These are phyloP conservation scores for Ectropis grisescens DNA, from an alignment of 1,140 invertebrate species.

Conservation along the genomic window DNA sequence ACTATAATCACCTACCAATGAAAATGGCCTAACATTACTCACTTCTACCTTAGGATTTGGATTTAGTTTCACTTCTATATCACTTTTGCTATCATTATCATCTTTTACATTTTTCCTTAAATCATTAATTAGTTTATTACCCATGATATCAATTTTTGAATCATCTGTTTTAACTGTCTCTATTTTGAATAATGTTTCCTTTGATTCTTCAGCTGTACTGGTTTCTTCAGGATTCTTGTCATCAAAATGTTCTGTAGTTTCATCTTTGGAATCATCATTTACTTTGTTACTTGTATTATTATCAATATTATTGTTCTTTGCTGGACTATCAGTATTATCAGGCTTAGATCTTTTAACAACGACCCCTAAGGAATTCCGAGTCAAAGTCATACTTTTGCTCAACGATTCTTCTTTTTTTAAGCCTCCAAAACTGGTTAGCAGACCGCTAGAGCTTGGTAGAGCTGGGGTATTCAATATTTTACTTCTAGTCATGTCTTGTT, in stretches of 20 bases:
- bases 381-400: constrained; percentile 40
- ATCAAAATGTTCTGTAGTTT: no score
- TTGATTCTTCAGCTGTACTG: no score
- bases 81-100: constrained; percentile 3
- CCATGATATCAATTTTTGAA: no score
- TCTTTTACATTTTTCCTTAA: constrained; percentile 7
- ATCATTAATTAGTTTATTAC: no score
- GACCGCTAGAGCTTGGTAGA: constrained; percentile 69
- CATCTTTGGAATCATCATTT: no score
- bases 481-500: constrained; percentile 61
- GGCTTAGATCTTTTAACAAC: constrained; percentile 35
- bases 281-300: no score
- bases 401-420: constrained; percentile 69
- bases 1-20: constrained; percentile 52
- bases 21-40: constrained; percentile 13
- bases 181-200: no score
- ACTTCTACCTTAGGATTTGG: constrained; percentile 6
- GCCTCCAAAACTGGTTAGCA: constrained; percentile 69
- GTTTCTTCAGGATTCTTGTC: no score
- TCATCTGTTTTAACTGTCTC: no score
- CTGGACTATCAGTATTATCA: no score
- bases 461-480: constrained; percentile 72
- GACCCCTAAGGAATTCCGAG: constrained; percentile 53
- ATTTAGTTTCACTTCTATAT: constrained; percentile 5
- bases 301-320: no score